Evolutionary conservation across 2,113 vertebrate genomes (phyloP).

Genomic region (Cyanoramphus novaezelandiae): DNA sequence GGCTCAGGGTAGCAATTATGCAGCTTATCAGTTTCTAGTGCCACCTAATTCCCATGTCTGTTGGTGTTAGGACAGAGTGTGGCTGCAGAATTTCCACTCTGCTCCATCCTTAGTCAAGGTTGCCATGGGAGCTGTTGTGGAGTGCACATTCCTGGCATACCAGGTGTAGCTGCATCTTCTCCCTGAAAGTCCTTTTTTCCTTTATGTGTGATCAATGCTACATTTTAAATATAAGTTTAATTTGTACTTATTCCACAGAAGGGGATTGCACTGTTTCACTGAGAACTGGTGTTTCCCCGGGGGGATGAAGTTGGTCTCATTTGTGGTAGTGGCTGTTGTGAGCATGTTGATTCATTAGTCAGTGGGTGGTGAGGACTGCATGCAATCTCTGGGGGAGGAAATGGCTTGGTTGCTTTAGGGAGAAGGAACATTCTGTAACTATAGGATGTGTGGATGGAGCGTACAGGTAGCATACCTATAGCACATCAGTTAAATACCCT

Average conservation of each 20-base stretch:
- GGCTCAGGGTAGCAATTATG: too few species aligned
- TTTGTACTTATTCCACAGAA: not conserved
- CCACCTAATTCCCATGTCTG: too few species aligned
- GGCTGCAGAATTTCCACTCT: too few species aligned
- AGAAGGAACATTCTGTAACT: slow-evolving; percentile 39
- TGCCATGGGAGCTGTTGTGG: too few species aligned
- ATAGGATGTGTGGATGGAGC: slow-evolving; percentile 54
- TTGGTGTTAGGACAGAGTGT: too few species aligned
- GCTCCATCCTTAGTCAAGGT: too few species aligned
- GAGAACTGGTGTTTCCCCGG: slow-evolving; percentile 40
- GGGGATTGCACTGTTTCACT: not conserved
- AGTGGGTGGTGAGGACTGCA: slow-evolving; percentile 43
- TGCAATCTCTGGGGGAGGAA: slow-evolving; percentile 34
- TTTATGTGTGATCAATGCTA: too few species aligned
- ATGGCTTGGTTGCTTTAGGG: not conserved
- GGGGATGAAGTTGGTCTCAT: not conserved
- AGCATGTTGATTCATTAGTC: slow-evolving; percentile 50
- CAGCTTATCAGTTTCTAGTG: too few species aligned
- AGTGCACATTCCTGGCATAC: too few species aligned
- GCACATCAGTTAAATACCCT: not conserved
- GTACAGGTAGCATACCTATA: not conserved
- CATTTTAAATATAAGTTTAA: too few species aligned
- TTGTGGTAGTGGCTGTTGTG: not conserved
- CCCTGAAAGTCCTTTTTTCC: too few species aligned
- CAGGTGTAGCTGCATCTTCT: too few species aligned